A percentile compares a stretch with the other conserved stretches of the same genome.
Conservation (phyloP, 2,888 invertebrate genomes). For the Sialis lutaria region DNA sequence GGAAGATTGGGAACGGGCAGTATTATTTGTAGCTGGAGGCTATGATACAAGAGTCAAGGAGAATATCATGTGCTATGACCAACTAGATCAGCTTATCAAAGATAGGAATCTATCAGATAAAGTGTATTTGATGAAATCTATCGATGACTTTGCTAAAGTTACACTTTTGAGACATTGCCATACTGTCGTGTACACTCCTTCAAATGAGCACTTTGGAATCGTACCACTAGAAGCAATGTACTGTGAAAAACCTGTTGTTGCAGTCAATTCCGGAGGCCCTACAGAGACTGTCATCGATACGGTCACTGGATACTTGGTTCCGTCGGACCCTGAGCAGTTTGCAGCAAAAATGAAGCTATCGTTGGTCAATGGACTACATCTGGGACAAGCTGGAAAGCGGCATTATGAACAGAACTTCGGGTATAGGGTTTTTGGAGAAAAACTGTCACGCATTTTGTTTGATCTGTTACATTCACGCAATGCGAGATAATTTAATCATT, state of each 20-base stretch:
- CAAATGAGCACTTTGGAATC: conserved; percentile 97
- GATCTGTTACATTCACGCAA: too few species aligned
- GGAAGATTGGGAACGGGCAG: conserved; percentile 46
- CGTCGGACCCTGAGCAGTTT: conserved; percentile 50
- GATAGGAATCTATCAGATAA: conserved; percentile 48
- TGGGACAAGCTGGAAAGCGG: conserved; percentile 61
- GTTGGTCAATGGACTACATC: conserved; percentile 38
- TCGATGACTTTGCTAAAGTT: conserved; percentile 70
- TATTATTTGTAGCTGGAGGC: conserved; percentile 88
- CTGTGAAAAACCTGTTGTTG: conserved; percentile 80
- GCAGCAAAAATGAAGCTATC: conserved; percentile 46
- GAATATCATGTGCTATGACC: conserved; percentile 70
- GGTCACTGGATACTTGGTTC: conserved; percentile 66
- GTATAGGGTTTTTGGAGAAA: conserved; percentile 20
- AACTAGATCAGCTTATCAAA: conserved; percentile 48
- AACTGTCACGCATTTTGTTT: too few species aligned
- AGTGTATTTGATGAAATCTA: conserved; percentile 47
- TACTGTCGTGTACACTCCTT: conserved; percentile 86
- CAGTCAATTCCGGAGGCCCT: conserved; percentile 90
- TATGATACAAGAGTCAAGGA: conserved; percentile 79
- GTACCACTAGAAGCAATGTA: conserved; percentile 99
- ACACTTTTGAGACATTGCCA: conserved; percentile 58
- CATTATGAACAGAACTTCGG: conserved; percentile 30
- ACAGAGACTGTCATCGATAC: conserved; percentile 74
- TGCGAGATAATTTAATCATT: too few species aligned